Percentiles rank a stretch among this genome's conserved stretches.
Evolutionary conservation across 2,113 vertebrate species (phyloP).

Genomic region (Heteronetta atricapilla): DNA sequence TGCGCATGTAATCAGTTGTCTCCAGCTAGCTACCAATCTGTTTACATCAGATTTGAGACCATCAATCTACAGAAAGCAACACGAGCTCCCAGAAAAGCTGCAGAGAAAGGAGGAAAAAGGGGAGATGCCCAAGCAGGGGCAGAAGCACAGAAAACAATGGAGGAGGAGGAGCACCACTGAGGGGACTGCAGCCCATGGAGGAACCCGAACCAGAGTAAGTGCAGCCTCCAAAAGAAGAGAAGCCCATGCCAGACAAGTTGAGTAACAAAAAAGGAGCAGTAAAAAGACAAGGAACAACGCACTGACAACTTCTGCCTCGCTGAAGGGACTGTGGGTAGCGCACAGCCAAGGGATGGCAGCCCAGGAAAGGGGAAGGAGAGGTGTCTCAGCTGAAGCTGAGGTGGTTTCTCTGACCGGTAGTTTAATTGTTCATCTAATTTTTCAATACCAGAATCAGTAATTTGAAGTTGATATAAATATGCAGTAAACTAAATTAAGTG

Average conservation of each 20-base stretch:
- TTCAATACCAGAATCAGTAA: not conserved
- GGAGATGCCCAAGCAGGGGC: not conserved
- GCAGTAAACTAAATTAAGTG: not conserved
- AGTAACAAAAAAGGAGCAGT: not conserved
- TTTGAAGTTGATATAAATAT: not conserved
- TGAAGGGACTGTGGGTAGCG: fast-evolving
- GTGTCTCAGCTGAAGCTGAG: not conserved
- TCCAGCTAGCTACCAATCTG: not conserved
- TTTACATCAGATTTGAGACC: not conserved
- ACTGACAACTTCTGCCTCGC: not conserved
- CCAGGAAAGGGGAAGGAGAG: not conserved
- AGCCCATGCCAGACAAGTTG: not conserved
- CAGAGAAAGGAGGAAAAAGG: not conserved
- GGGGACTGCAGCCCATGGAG: not conserved
- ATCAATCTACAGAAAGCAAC: not conserved
- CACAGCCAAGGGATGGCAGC: not conserved
- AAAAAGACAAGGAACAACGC: not conserved
- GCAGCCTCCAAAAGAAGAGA: not conserved
- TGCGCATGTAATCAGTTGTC: fast-evolving
- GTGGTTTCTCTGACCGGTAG: not conserved
- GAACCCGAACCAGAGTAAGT: not conserved
- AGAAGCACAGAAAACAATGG: not conserved
- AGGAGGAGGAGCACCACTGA: not conserved
- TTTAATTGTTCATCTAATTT: not conserved
- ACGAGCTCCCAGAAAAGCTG: not conserved